phyloP scores from a whole-genome alignment of 2,888 invertebrate species.

The Melieria picta region DNA sequence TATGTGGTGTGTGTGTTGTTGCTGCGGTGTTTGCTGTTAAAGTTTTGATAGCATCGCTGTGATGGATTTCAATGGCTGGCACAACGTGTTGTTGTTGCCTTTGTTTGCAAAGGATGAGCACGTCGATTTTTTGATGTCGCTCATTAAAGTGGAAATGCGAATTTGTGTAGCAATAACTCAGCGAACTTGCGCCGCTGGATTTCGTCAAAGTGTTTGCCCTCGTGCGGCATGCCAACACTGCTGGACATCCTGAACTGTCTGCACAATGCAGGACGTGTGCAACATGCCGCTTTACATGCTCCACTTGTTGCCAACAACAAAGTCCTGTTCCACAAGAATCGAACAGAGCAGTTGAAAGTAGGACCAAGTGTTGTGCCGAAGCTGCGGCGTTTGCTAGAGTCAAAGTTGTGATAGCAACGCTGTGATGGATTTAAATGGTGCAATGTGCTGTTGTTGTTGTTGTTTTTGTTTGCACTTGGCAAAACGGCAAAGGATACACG shows the following conservation, averaged over 20 bases:
- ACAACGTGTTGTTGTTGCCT: not conserved
- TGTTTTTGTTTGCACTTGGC: not conserved
- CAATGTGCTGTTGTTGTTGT: conserved; percentile 3
- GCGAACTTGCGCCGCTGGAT: conserved; percentile 3
- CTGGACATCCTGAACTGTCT: not conserved
- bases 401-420: conserved; percentile 11
- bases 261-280: conserved; percentile 43
- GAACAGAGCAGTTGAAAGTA: not conserved
- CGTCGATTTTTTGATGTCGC: not conserved
- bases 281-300: conserved; percentile 1
- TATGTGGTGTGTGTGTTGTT: not conserved
- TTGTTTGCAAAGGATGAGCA: not conserved
- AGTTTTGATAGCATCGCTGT: conserved; percentile 11
- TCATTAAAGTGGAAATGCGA: conserved; percentile 19
- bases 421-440: not conserved
- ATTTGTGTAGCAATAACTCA: conserved; percentile 18
- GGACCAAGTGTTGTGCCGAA: not conserved
- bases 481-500: not conserved
- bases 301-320: not conserved
- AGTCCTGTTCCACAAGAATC: too few species aligned
- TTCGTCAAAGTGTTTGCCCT: too few species aligned
- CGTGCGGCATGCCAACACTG: too few species aligned
- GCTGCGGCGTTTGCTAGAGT: conserved; percentile 6
- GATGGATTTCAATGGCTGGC: not conserved
- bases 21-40: not conserved